phyloP scores from a whole-genome alignment of 1,140 invertebrate species.

The Drosophila elegans region DNA sequence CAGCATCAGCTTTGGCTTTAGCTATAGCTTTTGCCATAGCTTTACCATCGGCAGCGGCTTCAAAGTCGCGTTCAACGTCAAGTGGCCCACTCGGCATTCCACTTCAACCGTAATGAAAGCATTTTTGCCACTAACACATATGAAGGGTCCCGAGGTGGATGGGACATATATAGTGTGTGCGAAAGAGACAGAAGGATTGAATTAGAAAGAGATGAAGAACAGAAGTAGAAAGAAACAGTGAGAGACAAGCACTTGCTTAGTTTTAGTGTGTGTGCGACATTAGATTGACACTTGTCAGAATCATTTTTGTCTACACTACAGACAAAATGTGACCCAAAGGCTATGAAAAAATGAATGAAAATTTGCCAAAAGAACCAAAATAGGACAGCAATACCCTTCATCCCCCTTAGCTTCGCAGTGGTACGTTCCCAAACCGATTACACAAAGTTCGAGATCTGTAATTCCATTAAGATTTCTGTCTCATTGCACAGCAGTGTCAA shows the following conservation, averaged over 20 bases:
- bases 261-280: constrained; percentile 51
- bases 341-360: not conserved
- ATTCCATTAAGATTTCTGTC: constrained; percentile 59
- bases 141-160: constrained; percentile 20
- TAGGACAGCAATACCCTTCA: constrained; percentile 3
- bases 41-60: constrained; percentile 38
- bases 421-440: constrained; percentile 20
- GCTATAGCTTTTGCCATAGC: constrained; percentile 17
- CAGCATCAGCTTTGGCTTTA: constrained; percentile 10
- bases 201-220: not conserved
- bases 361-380: constrained; percentile 26
- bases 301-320: constrained; percentile 49
- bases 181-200: not conserved
- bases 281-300: constrained; percentile 70
- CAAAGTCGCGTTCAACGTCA: constrained; percentile 65
- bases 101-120: constrained; percentile 80
- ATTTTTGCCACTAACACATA: constrained; percentile 69
- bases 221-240: not conserved
- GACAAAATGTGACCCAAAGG: constrained; percentile 21
- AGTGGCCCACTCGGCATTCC: constrained; percentile 77
- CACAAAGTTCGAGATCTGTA: constrained; percentile 39
- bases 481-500: constrained; percentile 54
- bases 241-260: constrained; percentile 47
- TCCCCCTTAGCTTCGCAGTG: not conserved
- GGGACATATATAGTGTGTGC: not conserved